These are phyloP conservation scores for Crocodylus rhombifer DNA, from an alignment of 2,797 vertebrate species.

Conservation along the genomic window DNA sequence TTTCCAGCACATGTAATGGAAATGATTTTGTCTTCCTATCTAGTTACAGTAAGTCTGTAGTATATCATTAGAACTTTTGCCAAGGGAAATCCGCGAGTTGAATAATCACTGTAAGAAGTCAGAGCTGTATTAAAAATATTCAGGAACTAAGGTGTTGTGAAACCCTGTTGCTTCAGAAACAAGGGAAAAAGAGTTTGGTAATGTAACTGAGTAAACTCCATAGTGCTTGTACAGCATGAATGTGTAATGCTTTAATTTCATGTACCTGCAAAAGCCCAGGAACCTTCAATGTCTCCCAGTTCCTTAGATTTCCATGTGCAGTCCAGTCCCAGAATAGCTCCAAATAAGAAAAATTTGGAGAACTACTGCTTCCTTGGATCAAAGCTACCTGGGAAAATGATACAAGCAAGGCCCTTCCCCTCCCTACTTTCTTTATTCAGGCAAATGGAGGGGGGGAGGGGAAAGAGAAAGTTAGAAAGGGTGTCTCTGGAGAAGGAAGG, in stretches of 20 bases:
- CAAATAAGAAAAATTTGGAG: background rate
- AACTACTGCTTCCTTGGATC: background rate
- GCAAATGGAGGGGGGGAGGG: too few species aligned
- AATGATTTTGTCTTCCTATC: constrained; percentile 1
- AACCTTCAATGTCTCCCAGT: background rate
- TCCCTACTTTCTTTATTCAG: too few species aligned
- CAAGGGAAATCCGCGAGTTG: constrained; percentile 8
- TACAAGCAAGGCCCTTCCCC: too few species aligned
- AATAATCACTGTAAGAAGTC: background rate
- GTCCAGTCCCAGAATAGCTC: background rate
- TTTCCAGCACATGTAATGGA: background rate
- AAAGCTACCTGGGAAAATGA: background rate
- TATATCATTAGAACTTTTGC: background rate
- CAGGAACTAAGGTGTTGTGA: background rate
- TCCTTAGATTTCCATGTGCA: background rate
- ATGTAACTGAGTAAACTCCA: accelerated
- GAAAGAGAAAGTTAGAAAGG: too few species aligned
- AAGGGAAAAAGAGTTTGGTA: background rate
- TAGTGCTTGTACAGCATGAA: background rate
- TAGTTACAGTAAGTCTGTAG: background rate
- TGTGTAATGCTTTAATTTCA: background rate
- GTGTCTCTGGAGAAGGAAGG: background rate
- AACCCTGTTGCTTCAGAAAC: background rate
- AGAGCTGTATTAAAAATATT: background rate
- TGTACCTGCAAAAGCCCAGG: background rate